Evolutionary conservation across 92 coral and sea anemone genomes (phyloP), one percentile per base, ranked within the genome.

Genomic region (Porites evermanni): DNA sequence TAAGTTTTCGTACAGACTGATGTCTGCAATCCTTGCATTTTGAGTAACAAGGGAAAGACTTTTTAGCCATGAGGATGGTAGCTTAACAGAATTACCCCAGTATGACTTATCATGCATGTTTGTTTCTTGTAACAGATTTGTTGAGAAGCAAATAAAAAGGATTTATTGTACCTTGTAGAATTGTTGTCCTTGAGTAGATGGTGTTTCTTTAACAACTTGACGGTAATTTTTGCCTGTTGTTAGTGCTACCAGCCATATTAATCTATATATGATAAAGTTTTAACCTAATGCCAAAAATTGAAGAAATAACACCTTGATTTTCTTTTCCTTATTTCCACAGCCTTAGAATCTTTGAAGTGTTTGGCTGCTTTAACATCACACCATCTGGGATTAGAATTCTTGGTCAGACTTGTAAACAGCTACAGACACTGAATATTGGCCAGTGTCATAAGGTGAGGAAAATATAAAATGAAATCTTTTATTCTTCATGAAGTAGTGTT

Each of bases 361-460:
- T 97, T 87, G 99, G 99, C 20, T 97, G 99, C 64, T 97, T 97
- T 75, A 95, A 97, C 88, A 94, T 97, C 77, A 89, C 98, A n/a
- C 94, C 98, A 23, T 91, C 91, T 47, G 97, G 95, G 1, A 76
- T 97, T 0, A 74, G 87, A 75, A 78, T 92, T 24, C 91, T 97
- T 80, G 98, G 97, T 61, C 87, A 92, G 81, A 86, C 88, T 64
- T 97, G 99, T 74, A 83, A 83, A 65, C 92, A 95, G 32, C 88
- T 97, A 13, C 95, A 93, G 77, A 97, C 99, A 2, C 89, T 97
- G 19, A 97, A 95, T 91, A 90, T 97, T 72, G 99, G 99, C 54
- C 99, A 97, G 84, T 97, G 99, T 85, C 93, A 97, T 65, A 97
- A 97, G 98, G 99, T 97, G 79, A 6, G 47, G 47, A 38, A 0